phyloP scores from a whole-genome alignment of 2,797 vertebrate genomes.

The Podarcis lilfordi region DNA sequence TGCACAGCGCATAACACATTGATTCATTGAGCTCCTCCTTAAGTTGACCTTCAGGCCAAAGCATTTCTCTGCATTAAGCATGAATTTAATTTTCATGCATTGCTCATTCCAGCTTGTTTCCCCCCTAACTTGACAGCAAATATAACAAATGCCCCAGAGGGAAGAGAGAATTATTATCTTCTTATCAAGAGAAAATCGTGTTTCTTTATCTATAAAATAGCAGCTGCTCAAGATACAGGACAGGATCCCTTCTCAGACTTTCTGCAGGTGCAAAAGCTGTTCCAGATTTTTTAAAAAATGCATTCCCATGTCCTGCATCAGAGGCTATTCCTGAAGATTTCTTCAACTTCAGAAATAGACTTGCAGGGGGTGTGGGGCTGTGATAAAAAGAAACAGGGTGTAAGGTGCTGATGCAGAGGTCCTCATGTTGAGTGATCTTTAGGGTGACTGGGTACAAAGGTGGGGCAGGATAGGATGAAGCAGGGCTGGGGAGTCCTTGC shows the following conservation, averaged over 20 bases:
- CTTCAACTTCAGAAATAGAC: not conserved
- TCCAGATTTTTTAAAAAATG: not conserved
- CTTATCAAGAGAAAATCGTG: constrained; percentile 52
- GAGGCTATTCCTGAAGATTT: not conserved
- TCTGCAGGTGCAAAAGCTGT: constrained; percentile 23
- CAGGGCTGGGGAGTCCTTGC: too few species aligned
- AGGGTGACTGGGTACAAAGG: not conserved
- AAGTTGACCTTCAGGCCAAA: constrained; percentile 78
- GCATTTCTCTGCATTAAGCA: constrained; percentile 81
- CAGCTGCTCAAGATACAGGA: not conserved
- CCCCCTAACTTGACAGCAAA: constrained; percentile 67
- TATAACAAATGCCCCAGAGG: constrained; percentile 30
- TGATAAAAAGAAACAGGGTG: not conserved
- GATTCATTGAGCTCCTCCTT: constrained; percentile 79
- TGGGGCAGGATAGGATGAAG: not conserved
- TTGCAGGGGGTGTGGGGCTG: not conserved
- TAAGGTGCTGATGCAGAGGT: not conserved
- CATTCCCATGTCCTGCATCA: too few species aligned
- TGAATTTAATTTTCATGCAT: constrained; percentile 80
- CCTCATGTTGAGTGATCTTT: not conserved
- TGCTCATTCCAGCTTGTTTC: constrained; percentile 78
- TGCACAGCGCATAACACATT: constrained; percentile 77
- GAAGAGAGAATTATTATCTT: constrained; percentile 36
- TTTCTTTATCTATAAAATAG: constrained; percentile 30
- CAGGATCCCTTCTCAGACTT: not conserved